Evolutionary conservation across 2,113 vertebrate genomes (phyloP), one percentile per base, ranked within the genome.

Genomic region (Xiphorhynchus elegans): DNA sequence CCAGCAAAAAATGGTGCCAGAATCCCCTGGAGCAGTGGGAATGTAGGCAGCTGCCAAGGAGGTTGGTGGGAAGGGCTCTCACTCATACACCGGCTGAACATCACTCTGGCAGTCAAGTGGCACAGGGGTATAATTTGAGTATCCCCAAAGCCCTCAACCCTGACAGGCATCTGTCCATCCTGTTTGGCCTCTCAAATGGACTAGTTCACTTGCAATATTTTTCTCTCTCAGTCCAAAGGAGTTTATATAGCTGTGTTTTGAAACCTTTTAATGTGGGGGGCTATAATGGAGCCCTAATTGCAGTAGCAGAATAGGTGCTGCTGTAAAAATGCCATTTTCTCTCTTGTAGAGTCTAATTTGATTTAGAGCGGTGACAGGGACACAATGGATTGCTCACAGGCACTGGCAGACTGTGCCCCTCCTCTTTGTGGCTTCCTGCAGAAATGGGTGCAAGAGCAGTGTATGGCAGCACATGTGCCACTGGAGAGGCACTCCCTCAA

Each of bases 361-460:
- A 78, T 90, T 93, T 85, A 60, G 44, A 91, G 60, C 18, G 2
- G 17, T 90, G 95, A 87, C 90, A 95, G 58, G 66, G 46, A 37
- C 76, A 86, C 62, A 90, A 93, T 53, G 90, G 68, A 60, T 60
- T 2, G 6, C 72, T 76, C 46, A 9, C 62, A 56, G 0, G 21
- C 0, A 3, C 81, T 76, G 91, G 56, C 8, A 2, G 79, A 28
- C 70, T 35, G 47, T 58, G 37, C 35, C 37, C 77, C 67, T 89
- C 63, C 80, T 81, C 44, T 44, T 6, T 3, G 3, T 26, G 59
- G 19, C 44, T 91, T 91, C 17, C 77, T 17, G 11, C 62, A 86
- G n/a, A 55, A 92, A 26, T 5, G 60, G 31, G 55, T 46, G 8
- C 42, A 55, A 69, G 79, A 42, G 40, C 33, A 37, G 16, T 0